Conservation (phyloP, 2,113 vertebrate species). For the Passer montanus region DNA sequence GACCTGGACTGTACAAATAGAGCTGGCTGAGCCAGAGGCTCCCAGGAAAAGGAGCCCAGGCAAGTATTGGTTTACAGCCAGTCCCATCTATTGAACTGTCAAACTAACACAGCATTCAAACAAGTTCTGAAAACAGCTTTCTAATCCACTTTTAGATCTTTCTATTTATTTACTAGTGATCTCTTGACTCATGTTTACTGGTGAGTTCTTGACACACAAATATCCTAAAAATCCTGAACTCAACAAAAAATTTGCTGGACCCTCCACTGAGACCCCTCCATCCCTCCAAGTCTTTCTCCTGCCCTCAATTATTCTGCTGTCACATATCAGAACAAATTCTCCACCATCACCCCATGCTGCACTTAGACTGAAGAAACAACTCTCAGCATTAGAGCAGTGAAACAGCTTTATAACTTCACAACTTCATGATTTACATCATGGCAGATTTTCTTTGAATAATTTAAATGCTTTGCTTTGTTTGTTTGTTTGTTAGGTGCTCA, state of each 20-base stretch:
- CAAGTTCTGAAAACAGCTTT: constrained; percentile 15
- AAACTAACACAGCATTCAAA: constrained; percentile 27
- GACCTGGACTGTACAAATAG: neutral
- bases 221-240: neutral
- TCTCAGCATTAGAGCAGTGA: neutral
- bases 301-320: neutral
- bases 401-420: neutral
- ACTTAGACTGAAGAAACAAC: neutral
- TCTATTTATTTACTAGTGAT: neutral
- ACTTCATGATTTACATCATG: neutral
- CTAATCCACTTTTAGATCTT: neutral
- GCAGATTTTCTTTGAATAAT: neutral
- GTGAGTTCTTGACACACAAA: neutral
- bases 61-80: constrained; percentile 57
- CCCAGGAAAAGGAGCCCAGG: neutral
- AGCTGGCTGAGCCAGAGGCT: neutral
- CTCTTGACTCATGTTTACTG: neutral
- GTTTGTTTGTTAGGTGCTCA: neutral
- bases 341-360: neutral
- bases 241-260: neutral
- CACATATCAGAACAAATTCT: neutral
- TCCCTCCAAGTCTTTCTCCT: neutral
- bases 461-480: neutral
- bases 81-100: constrained; percentile 54
- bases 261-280: neutral